Evolutionary conservation across 1,140 invertebrate genomes (phyloP), one percentile per base, ranked within the genome.

Genomic region (Lepidostoma basale): DNA sequence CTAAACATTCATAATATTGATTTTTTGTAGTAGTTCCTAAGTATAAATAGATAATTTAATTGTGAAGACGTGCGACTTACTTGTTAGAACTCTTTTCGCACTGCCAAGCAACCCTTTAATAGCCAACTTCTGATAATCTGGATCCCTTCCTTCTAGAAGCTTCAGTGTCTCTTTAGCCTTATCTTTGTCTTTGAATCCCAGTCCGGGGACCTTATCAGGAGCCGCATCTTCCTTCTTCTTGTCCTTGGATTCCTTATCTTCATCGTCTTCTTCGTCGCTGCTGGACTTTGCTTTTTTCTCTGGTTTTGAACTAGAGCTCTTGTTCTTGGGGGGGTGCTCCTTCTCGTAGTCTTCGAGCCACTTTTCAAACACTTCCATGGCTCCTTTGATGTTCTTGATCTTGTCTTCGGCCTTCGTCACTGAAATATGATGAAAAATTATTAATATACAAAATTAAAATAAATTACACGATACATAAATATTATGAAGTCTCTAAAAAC

Each of bases 391-490:
- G 60, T 89, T 88, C 76, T 87, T 87, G 20, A 88, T 77, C 77
- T 89, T 89, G 4, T 89, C 87, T 74, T 86, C 86, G 22, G 87
- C 87, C 76, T 89, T 89, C 59, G 88, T 89, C 77, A 88, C 88
- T 89, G 74, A n/a, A n/a, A n/a, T n/a, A n/a, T n/a, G n/a, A n/a
- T n/a, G n/a, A n/a, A n/a, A n/a, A n/a, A n/a, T n/a, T n/a, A n/a
- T n/a, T n/a, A n/a, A n/a, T n/a, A n/a, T n/a, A n/a, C n/a, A n/a
- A n/a, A n/a, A n/a, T n/a, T n/a, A 82, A 81, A 40, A 2, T 1
- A 52, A 62, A 23, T 18, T 23, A 3, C 23, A 59, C 3, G 40
- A 59, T 18, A 59, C 18, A 59, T 52, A 33, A 33, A 6, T 44
- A 44, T 5, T 44, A 44, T n/a, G n/a, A n/a, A n/a, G n/a, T n/a